Percentiles rank a stretch among this genome's conserved stretches.
phyloP scores from a whole-genome alignment of 2,113 vertebrate species.

The Benitochromis conjunctus region DNA sequence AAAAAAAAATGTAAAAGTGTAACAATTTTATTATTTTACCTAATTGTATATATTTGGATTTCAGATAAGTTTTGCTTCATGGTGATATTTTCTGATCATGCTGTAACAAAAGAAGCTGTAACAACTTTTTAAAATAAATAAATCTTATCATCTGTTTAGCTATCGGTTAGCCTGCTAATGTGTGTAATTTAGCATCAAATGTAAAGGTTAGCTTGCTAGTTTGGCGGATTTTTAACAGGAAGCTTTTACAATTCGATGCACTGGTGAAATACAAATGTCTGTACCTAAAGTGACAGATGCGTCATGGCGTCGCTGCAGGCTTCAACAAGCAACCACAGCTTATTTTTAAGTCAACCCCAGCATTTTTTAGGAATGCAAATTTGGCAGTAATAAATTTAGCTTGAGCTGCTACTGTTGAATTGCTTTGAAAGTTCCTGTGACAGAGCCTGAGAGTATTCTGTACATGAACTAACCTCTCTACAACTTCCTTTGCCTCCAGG shows the following conservation, averaged over 20 bases:
- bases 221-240: neutral
- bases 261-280: neutral
- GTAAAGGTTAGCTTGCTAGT: neutral
- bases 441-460: neutral
- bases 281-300: neutral
- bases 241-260: neutral
- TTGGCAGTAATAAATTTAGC: neutral
- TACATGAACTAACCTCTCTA: conserved; percentile 68
- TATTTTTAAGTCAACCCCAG: neutral
- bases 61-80: neutral
- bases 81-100: neutral
- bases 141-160: neutral
- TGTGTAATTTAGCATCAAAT: neutral
- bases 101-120: too few species aligned
- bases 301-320: neutral
- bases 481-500: conserved; percentile 66
- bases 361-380: neutral
- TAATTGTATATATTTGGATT: neutral
- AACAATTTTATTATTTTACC: too few species aligned
- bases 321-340: neutral
- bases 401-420: neutral
- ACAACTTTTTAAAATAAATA: neutral
- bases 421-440: neutral
- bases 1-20: too few species aligned
- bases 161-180: neutral